Evolutionary conservation across 2,888 invertebrate species (phyloP).

Genomic region (Xylophagus ater): DNA sequence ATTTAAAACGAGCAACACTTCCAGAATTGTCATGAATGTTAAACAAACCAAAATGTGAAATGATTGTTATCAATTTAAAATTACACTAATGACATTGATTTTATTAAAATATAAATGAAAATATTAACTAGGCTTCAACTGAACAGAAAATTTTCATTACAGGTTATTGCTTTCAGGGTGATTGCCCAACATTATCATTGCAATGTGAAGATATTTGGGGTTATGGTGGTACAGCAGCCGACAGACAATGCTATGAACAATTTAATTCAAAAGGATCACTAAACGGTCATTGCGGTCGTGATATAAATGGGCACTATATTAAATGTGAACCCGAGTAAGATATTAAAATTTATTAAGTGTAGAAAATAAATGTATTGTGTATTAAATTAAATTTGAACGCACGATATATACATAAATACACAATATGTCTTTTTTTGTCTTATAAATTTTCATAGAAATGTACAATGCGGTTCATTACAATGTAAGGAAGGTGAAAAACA

Average conservation of each 20-base stretch:
- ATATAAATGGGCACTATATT: conserved; percentile 59
- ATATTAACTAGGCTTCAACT: conserved; percentile 11
- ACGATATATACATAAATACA: not conserved
- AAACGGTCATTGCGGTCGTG: conserved; percentile 91
- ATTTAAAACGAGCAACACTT: too few relatives aligned
- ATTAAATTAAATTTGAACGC: too few relatives aligned
- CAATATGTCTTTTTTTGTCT: not conserved
- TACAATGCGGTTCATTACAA: conserved; percentile 88
- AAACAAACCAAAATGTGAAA: too few relatives aligned
- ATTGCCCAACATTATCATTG: conserved; percentile 74
- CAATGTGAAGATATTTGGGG: conserved; percentile 96
- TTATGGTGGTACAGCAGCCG: conserved; percentile 68
- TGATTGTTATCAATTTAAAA: too few relatives aligned
- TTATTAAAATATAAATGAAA: not conserved
- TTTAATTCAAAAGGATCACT: conserved; percentile 93
- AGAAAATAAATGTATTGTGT: too few relatives aligned
- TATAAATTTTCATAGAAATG: conserved; percentile 52
- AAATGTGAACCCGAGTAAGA: conserved; percentile 82
- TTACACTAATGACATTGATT: not conserved
- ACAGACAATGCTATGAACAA: conserved; percentile 82
- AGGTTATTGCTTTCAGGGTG: conserved; percentile 86
- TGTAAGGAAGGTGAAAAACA: conserved; percentile 79
- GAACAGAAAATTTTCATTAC: conserved; percentile 11
- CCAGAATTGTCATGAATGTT: too few relatives aligned
- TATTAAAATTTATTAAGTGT: conserved; percentile 7